Base-by-base conservation (phyloP, 2,113 vertebrate species). In the Phoxinus phoxinus region DNA sequence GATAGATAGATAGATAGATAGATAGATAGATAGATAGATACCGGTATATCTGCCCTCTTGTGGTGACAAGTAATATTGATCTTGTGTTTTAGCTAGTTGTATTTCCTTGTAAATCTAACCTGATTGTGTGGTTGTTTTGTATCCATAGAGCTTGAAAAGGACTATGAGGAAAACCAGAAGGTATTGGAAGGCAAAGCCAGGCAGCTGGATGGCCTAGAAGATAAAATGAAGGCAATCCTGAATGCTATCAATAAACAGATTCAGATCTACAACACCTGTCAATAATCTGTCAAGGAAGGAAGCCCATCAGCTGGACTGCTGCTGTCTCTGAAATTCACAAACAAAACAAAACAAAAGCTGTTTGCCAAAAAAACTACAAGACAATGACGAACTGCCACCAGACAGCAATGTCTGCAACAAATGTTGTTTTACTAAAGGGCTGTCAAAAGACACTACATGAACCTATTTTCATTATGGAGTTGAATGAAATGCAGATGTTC, bases 251-350 rank as follows among this genome's bases (percentile, higher is more conserved):
- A 99, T 93, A 95, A 96, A 89, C 97, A 99, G 89, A 97, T 99
- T 81, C 97, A 98, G 91, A 99, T 99, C 93, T 99, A 99, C 93
- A 99, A 99, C 90, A 98, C 98, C 6, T 99, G 98, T 91, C 97
- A 98, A 93, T 99, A 96, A 86, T 74, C 58, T 23, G 6, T 56
- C 84, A 78, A 69, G 13, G 15, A 79, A 59, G 27, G 32, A 61
- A 35, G 11, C 75, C 30, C 12, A 48, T 41, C 75, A 58, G 7
- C 69, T 46, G 71, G 37, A 73, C n/a, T 46, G 73, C 37, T 65
- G 58, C 44, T 30, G 74, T 41, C 10, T 41, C 35, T 71, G 4
- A 41, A 71, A 41, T 75, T 53, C 80, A n/a, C n/a, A n/a, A n/a
- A n/a, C n/a, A n/a, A n/a, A n/a, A n/a, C n/a, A n/a, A n/a, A n/a